phyloP scores from a whole-genome alignment of 2,888 invertebrate genomes.

The Drymonia ruficornis region DNA sequence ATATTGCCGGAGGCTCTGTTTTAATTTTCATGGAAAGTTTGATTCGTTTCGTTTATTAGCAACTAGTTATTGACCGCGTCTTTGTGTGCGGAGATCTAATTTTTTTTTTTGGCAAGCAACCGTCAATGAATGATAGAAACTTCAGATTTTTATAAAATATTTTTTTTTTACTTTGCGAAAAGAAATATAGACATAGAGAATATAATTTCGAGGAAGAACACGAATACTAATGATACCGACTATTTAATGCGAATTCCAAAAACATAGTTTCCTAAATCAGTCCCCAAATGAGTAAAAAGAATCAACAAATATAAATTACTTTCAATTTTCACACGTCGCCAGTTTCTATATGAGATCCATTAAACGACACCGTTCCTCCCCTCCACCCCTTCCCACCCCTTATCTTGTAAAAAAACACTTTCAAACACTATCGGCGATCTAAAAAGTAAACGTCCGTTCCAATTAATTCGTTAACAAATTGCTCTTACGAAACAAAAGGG shows the following conservation, averaged over 20 bases:
- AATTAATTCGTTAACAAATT: constrained; percentile 74
- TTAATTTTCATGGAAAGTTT: background rate
- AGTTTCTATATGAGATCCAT: background rate
- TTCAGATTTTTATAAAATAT: too few relatives aligned
- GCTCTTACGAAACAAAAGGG: constrained; percentile 49
- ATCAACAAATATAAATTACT: background rate
- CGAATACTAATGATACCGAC: too few relatives aligned
- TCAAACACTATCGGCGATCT: constrained; percentile 3
- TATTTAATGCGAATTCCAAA: too few relatives aligned
- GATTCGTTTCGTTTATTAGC: background rate
- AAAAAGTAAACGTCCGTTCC: constrained; percentile 32
- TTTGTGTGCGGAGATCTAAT: too few relatives aligned
- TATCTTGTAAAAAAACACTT: background rate
- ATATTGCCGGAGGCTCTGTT: background rate
- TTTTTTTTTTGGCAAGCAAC: too few relatives aligned
- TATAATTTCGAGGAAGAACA: too few relatives aligned
- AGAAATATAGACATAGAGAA: too few relatives aligned
- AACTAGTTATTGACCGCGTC: background rate
- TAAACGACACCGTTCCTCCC: background rate
- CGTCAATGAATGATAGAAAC: too few relatives aligned
- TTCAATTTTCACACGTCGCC: constrained; percentile 1
- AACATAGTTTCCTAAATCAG: too few relatives aligned
- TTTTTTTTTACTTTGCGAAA: too few relatives aligned
- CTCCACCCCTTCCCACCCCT: too few relatives aligned
- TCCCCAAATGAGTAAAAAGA: background rate